phyloP scores from a whole-genome alignment of 2,888 invertebrate genomes.

The Buathra laborator region DNA sequence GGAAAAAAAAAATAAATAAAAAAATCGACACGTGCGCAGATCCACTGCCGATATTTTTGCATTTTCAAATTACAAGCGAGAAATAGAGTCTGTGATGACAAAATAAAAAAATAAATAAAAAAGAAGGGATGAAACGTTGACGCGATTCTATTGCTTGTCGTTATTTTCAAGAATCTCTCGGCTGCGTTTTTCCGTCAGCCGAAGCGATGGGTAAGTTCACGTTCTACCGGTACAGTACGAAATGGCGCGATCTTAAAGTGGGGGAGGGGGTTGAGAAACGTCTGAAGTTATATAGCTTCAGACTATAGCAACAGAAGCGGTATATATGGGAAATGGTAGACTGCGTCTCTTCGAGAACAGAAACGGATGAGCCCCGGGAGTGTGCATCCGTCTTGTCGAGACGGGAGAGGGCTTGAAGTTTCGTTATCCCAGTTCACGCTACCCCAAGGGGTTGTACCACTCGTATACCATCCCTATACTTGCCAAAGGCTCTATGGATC shows the following conservation, averaged over 20 bases:
- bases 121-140: background rate
- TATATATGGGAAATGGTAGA: conserved; percentile 41
- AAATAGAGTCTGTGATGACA: background rate
- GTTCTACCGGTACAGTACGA: conserved; percentile 63
- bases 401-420: conserved; percentile 44
- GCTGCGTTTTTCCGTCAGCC: conserved; percentile 32
- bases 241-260: conserved; percentile 62
- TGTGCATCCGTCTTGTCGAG: conserved; percentile 65
- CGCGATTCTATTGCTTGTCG: conserved; percentile 42
- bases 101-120: background rate
- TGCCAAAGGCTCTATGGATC: background rate
- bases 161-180: conserved; percentile 62
- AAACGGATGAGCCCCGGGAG: conserved; percentile 66
- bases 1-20: background rate
- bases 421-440: conserved; percentile 40
- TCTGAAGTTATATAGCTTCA: conserved; percentile 47
- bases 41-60: background rate
- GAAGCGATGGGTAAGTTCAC: conserved; percentile 58
- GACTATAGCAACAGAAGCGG: conserved; percentile 45
- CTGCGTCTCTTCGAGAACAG: conserved; percentile 57
- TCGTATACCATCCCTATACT: background rate
- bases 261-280: conserved; percentile 54
- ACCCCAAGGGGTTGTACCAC: conserved; percentile 13
- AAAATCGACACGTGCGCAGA: background rate
- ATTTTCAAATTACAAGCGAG: background rate